phyloP scores from a whole-genome alignment of 2,888 invertebrate genomes.

The Drosophila mercatorum region DNA sequence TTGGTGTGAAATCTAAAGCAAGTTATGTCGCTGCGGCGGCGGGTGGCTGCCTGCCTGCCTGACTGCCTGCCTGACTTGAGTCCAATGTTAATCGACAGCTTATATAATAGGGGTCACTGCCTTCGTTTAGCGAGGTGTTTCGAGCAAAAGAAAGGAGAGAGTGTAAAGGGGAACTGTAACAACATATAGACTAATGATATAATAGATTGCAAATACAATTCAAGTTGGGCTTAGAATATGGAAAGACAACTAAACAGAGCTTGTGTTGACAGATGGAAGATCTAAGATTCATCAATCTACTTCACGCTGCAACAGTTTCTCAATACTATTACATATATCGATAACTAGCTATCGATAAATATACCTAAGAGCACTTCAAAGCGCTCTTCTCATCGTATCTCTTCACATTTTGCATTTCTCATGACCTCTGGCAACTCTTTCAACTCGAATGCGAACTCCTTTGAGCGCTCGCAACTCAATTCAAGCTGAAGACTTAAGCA shows the following conservation, averaged over 20 bases:
- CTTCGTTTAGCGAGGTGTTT: slow-evolving; percentile 18
- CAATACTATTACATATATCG: not conserved
- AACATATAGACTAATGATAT: not conserved
- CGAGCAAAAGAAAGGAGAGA: not conserved
- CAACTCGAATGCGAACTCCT: not conserved
- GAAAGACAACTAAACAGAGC: too few relatives aligned
- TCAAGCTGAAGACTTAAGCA: not conserved
- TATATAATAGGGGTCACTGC: slow-evolving; percentile 54
- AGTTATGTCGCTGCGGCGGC: slow-evolving; percentile 35
- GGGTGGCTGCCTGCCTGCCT: slow-evolving; percentile 13
- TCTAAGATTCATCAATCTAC: too few relatives aligned
- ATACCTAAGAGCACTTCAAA: not conserved
- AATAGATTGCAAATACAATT: not conserved
- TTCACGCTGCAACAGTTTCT: not conserved
- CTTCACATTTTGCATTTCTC: not conserved
- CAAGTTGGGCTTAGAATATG: too few relatives aligned
- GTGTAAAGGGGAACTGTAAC: not conserved
- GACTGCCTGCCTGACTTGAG: slow-evolving; percentile 2
- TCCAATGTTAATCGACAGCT: slow-evolving; percentile 55
- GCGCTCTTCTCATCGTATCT: not conserved
- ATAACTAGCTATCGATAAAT: not conserved
- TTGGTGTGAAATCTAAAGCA: slow-evolving; percentile 57
- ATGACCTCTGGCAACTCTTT: not conserved
- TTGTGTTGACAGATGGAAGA: too few relatives aligned
- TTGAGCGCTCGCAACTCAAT: not conserved